A percentile compares a stretch with the other conserved stretches of the same genome.
Conservation (phyloP, 2,113 vertebrate genomes). For the Rafetus swinhoei region DNA sequence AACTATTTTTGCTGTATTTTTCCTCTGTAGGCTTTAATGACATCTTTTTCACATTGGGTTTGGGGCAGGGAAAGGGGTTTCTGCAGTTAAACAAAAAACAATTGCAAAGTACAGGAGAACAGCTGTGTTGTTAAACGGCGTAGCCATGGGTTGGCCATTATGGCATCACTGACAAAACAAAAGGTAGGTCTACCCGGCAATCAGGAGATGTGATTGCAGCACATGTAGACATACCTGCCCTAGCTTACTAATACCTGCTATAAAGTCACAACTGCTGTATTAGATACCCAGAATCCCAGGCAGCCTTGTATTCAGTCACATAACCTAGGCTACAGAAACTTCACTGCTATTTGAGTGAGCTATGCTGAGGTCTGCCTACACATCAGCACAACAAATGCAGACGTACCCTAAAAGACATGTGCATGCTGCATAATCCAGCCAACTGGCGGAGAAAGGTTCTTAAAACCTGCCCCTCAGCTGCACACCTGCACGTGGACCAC, state of each 20-base stretch:
- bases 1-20: background rate
- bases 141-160: background rate
- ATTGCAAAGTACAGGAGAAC: background rate
- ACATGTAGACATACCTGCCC: background rate
- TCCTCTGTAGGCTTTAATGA: background rate
- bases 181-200: background rate
- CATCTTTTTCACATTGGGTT: background rate
- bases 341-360: background rate
- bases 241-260: background rate
- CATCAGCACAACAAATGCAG: background rate
- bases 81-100: background rate
- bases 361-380: background rate
- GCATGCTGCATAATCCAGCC: background rate
- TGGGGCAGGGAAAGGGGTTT: background rate
- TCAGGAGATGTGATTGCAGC: background rate
- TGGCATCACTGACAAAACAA: background rate
- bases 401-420: background rate
- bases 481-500: background rate
- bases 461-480: background rate
- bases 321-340: background rate
- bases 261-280: background rate
- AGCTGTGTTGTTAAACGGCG: background rate
- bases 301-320: background rate
- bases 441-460: background rate
- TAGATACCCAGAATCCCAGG: background rate